Evolutionary conservation across 2,113 vertebrate genomes (phyloP), one percentile per base, ranked within the genome.

Genomic region (Tachuris rubrigastra): DNA sequence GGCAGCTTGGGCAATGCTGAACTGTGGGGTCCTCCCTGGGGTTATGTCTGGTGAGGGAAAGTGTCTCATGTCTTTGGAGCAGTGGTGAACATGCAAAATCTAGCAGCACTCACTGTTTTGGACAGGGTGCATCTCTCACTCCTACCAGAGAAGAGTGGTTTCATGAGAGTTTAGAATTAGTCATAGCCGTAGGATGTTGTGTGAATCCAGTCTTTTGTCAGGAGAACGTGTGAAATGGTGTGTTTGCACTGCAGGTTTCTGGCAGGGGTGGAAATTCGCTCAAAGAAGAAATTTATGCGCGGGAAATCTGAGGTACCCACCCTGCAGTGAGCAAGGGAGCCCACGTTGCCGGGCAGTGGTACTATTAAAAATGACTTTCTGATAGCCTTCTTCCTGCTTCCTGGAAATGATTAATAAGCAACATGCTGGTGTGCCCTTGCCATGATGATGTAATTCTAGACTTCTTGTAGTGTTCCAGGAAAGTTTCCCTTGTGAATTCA

Each of bases 331-430:
- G 56, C 41, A 76, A 52, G 60, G 56, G 52, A 86, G 49, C 39
- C 44, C 5, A 0, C 3, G 0, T 76, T 95, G 68, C 74, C 2
- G 0, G 83, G 80, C 46, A 90, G 31, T 66, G 68, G 31, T 77
- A 41, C 76, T 78, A 15, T 90, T 93, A 81, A 68, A 73, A 93
- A 72, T 81, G 25, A 30, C 56, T 84, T 93, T 86, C 72, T 80
- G 85, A 78, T 96, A 74, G 55, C 56, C 9, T 6, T 85, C 75
- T 90, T 95, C 73, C 90, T 95, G 79, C 72, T 90, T 95, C 73
- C 90, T 95, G 79, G 76, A 94, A 95, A 53, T 65, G 31, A 93
- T 96, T 96, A 88, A 92, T 94, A 87, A 83, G 73, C 65, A 72
- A 23, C 52, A 8, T 55, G 59, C 62, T 49, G 79, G 56, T 53